Evolutionary conservation across 2,113 vertebrate species (phyloP), one percentile per base, ranked within the genome.

Genomic region (Pygoscelis adeliae): DNA sequence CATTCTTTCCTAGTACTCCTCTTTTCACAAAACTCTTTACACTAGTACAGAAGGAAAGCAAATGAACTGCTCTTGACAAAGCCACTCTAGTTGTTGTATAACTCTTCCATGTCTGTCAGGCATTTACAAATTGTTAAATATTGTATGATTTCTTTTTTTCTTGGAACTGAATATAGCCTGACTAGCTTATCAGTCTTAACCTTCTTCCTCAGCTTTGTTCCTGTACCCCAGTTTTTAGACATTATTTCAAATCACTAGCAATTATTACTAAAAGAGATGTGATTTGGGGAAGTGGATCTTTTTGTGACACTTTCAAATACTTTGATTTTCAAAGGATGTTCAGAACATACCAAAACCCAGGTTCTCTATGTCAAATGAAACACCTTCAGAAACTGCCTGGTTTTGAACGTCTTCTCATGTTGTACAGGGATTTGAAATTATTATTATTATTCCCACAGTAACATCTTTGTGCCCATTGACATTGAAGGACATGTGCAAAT

Each of bases 281-380:
- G 20, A 78, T 78, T 58, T 78, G 11, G 3, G 22, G 13, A 85
- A 83, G 6, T 49, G 12, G 11, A 40, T 59, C 36, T 69, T 87
- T 84, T 77, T 83, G n/a, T 78, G 55, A 47, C 11, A 34, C 2
- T 19, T 89, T 83, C 18, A 87, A 94, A 73, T 44, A 89, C 36
- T 15, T 70, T 89, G 71, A 89, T 94, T 93, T 94, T 93, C 63
- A 95, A 90, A 82, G 14, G 18, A 83, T 53, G 5, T 38, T 95
- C 42, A 80, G 40, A 85, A 86, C 19, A 53, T 46, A 53, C 3
- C 5, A 72, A 83, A 85, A 65, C 0, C 0, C 3, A 50, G 1
- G 1, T n/a, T 59, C 10, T 49, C 20, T 85, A 30, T 61, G 32
- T 63, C 30, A 36, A 25, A 5, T 34, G 20, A 77, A 95, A 83